These are phyloP conservation scores for Saguinus midas DNA, from an alignment of 2,113 vertebrate species.

Conservation along the genomic window DNA sequence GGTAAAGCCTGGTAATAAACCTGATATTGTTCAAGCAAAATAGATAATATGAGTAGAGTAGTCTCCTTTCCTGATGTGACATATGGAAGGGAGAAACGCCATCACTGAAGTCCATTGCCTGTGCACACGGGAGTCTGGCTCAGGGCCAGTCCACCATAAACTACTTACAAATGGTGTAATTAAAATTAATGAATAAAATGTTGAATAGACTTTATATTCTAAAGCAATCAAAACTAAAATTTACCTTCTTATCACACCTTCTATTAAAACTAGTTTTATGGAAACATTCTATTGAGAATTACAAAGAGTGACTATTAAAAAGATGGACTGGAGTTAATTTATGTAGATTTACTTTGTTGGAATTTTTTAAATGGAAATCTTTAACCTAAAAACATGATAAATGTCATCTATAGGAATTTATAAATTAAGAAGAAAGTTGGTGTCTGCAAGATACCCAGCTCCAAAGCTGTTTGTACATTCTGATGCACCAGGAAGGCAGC, in stretches of 20 bases:
- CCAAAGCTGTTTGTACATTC: background rate
- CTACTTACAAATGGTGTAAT: constrained; percentile 64
- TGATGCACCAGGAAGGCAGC: background rate
- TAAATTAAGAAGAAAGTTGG: background rate
- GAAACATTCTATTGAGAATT: constrained; percentile 38
- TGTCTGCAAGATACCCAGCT: background rate
- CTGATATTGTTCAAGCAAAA: background rate
- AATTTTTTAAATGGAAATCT: background rate
- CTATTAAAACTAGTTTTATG: constrained; percentile 53
- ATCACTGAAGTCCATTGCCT: background rate
- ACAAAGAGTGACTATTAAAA: constrained; percentile 34
- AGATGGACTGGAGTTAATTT: constrained; percentile 57
- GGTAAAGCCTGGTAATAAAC: constrained; percentile 34
- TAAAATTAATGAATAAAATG: constrained; percentile 74
- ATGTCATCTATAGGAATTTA: background rate
- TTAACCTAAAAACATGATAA: constrained; percentile 5
- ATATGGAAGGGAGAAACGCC: background rate
- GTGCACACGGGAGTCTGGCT: background rate
- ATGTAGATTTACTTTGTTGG: constrained; percentile 42
- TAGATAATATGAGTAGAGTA: background rate
- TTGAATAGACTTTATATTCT: constrained; percentile 52
- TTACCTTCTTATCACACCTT: constrained; percentile 56
- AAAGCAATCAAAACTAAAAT: constrained; percentile 64
- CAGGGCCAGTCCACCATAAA: constrained; percentile 28
- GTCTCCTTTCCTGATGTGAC: background rate